phyloP scores from a whole-genome alignment of 2,113 vertebrate species.

The Urocitellus parryii region DNA sequence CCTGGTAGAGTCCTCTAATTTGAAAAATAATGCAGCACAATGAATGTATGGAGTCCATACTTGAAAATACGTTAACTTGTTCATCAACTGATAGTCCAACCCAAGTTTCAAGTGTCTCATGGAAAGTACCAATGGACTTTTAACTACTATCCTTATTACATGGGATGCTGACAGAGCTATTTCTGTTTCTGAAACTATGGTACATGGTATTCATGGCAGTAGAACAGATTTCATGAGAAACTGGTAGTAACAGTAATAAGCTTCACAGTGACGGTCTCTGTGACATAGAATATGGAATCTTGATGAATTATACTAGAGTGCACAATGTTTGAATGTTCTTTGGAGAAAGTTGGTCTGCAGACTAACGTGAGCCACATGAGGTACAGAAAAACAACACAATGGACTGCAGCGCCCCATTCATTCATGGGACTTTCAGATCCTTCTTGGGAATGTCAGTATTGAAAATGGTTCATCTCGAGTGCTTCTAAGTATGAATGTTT shows the following conservation, averaged over 20 bases:
- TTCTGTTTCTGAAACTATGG: background rate
- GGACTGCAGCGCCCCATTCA: background rate
- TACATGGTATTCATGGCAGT: background rate
- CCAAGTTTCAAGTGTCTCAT: background rate
- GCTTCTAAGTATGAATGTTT: constrained; percentile 11
- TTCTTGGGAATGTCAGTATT: background rate
- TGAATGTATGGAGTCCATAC: background rate
- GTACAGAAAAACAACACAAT: background rate
- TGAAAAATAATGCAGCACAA: constrained; percentile 6
- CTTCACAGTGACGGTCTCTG: background rate
- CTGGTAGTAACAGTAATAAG: background rate
- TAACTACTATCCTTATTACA: background rate
- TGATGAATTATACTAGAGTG: constrained; percentile 3
- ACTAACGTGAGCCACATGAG: background rate
- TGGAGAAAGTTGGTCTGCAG: background rate
- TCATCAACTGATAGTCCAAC: background rate
- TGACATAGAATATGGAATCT: background rate
- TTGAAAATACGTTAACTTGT: background rate
- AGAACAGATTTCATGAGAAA: constrained; percentile 17
- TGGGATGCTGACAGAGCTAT: background rate
- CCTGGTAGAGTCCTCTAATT: background rate
- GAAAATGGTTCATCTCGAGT: background rate
- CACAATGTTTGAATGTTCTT: background rate
- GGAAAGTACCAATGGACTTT: background rate
- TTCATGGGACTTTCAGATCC: background rate